Conservation (phyloP, 2,888 invertebrate genomes). For the Troilus luridus region DNA sequence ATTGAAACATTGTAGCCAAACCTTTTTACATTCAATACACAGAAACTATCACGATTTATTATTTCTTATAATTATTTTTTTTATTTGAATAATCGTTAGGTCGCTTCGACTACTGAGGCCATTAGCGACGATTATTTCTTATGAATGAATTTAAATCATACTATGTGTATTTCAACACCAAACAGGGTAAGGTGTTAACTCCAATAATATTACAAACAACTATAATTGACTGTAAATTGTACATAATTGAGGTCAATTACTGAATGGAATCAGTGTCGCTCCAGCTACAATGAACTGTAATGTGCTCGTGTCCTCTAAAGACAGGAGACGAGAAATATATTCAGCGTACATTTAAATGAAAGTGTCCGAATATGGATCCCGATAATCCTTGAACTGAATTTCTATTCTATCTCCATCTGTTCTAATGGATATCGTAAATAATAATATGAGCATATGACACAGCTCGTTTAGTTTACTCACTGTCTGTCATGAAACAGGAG, state of each 20-base stretch:
- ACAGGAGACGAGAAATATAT: neutral
- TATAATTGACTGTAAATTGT: neutral
- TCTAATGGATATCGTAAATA: neutral
- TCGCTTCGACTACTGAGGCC: too few species aligned
- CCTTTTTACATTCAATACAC: too few species aligned
- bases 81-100: too few species aligned
- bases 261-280: slow-evolving; percentile 17
- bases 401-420: neutral
- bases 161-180: neutral
- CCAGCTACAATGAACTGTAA: neutral
- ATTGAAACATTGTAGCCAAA: too few species aligned
- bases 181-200: neutral
- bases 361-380: neutral
- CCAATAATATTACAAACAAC: neutral
- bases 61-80: too few species aligned
- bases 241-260: neutral
- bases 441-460: neutral
- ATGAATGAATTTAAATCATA: too few species aligned
- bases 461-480: too few species aligned
- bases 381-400: slow-evolving; percentile 23
- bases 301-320: neutral
- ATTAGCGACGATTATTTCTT: too few species aligned
- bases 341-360: neutral
- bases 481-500: too few species aligned
- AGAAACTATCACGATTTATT: too few species aligned